Percentiles rank a stretch among this genome's conserved stretches.
Evolutionary conservation across 2,797 vertebrate genomes (phyloP).

Genomic region (Centropyge bicolor): DNA sequence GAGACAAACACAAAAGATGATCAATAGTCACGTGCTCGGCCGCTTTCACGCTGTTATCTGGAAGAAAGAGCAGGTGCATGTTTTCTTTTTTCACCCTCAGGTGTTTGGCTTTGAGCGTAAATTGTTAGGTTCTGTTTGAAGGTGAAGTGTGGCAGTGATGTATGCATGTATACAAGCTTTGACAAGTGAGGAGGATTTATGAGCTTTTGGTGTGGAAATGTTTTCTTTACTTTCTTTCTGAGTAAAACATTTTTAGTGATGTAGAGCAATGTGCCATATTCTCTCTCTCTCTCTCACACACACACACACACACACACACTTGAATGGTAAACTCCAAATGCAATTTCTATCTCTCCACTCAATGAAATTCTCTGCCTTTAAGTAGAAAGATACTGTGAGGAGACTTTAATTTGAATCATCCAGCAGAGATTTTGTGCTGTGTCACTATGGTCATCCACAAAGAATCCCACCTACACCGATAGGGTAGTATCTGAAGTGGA

Average conservation of each 20-base stretch:
- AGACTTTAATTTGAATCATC: no score
- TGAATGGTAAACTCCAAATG: constrained; percentile 29
- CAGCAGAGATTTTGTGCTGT: no score
- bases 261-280: not conserved
- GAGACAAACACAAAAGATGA: constrained; percentile 39
- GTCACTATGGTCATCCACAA: no score
- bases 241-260: not conserved
- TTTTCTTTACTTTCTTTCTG: not conserved
- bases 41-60: constrained; percentile 22
- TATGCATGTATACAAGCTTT: not conserved
- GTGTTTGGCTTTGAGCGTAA: constrained; percentile 13
- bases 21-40: constrained; percentile 25
- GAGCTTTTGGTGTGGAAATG: constrained; percentile 5
- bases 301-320: not conserved
- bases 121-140: not conserved
- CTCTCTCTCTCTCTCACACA: not conserved
- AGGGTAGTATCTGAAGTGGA: no score
- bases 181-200: not conserved
- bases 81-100: constrained; percentile 13
- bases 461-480: no score
- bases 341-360: not conserved
- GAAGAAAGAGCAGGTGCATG: not conserved
- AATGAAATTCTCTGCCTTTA: constrained; percentile 1
- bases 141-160: not conserved
- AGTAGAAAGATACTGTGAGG: not conserved